Evolutionary conservation across 2,888 invertebrate genomes (phyloP), one percentile per base, ranked within the genome.

Genomic region (Hypselothyrea guttata): DNA sequence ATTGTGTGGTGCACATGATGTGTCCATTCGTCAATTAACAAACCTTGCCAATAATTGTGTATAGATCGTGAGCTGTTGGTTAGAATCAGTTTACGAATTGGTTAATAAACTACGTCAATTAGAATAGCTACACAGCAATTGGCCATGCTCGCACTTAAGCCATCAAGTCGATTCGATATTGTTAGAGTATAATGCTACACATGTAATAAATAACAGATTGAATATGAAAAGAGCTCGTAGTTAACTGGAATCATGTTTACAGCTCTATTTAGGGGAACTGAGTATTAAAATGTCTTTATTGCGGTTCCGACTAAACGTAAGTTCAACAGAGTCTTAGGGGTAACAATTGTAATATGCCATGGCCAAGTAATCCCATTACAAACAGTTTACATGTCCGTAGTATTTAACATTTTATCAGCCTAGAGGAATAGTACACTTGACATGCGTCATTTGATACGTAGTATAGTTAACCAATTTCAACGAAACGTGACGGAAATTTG

Each of bases 61-160:
- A 41, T 28, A 55, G 60, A 60, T 72, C 68, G 73, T 72, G 68
- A 55, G 35, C 1, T 13, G 1, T 45, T 30, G 37, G 13, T 84
- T 73, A 81, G 53, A 62, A 56, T 34, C 54, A 64, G 42, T 31
- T 46, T 55, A 61, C 42, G 55, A 81, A 55, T 73, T 68, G 64
- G 47, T 52, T 59, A 61, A 76, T 73, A 81, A 81, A 68, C 59
- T 56, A 71, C 76, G 76, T 76, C 81, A 62, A 75, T 79, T 75
- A 52, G 52, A 41, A 49, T 53, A 52, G 35, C 22, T 33, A 13
- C 27, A 48, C 15, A 55, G 3, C 7, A 34, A 18, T 18, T n/a
- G 13, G 9, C 1, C 16, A 9, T 7, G 15, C 37, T 22, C 22
- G 22, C 22, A 22, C 5, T 22, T 22, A 22, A 22, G 5, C 5